Evolutionary conservation across 2,888 invertebrate genomes (phyloP).

Genomic region (Mesorhabditis spiculigera): DNA sequence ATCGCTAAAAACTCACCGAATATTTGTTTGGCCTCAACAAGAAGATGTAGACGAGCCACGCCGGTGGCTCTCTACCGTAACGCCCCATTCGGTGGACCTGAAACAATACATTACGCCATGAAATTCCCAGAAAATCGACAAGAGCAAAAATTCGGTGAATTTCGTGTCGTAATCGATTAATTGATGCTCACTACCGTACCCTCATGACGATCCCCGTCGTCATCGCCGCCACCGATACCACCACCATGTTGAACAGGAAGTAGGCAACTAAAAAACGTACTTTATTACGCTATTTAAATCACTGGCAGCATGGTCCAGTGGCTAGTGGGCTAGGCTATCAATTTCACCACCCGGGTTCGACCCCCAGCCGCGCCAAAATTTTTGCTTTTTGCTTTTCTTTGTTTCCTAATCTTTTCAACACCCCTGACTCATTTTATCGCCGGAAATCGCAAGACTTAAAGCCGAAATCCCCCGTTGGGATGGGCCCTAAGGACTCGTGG

Average conservation of each 20-base stretch:
- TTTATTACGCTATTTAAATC: too few species aligned
- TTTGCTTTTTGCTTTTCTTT: too few species aligned
- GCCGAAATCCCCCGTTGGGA: too few species aligned
- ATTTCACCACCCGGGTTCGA: too few species aligned
- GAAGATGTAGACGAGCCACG: constrained; percentile 36
- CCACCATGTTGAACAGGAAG: constrained; percentile 55
- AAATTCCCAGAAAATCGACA: background rate
- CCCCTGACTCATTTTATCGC: too few species aligned
- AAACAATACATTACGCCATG: background rate
- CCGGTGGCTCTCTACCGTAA: constrained; percentile 42
- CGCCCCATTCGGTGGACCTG: constrained; percentile 30
- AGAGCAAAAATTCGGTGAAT: too few species aligned
- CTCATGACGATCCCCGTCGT: constrained; percentile 49
- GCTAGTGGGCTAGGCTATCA: too few species aligned
- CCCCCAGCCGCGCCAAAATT: too few species aligned
- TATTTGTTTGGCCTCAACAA: constrained; percentile 24
- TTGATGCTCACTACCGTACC: constrained; percentile 25
- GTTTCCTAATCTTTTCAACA: too few species aligned
- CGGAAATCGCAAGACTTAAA: too few species aligned
- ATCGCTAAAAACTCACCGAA: background rate
- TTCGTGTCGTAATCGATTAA: background rate
- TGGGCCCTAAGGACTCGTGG: too few species aligned
- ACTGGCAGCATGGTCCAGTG: too few species aligned
- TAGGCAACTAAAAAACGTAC: constrained; percentile 43
- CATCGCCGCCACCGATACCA: constrained; percentile 49